These are phyloP conservation scores for Porites lutea DNA, from an alignment of 64 coral and sea anemone species.

Conservation along the genomic window DNA sequence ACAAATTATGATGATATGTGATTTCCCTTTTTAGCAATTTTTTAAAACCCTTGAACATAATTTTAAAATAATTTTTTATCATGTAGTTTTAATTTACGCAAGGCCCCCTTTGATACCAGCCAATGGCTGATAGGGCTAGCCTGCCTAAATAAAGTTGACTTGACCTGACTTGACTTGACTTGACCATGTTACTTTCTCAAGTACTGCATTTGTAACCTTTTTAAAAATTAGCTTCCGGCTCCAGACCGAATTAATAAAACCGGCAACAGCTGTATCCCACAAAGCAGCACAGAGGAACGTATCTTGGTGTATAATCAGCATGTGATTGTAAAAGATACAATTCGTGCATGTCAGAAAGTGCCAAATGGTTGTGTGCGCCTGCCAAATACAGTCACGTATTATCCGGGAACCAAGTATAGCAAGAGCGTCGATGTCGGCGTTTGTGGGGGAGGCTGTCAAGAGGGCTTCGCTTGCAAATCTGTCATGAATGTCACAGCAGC, in stretches of 20 bases:
- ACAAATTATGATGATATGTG: no score
- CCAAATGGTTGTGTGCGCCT: not conserved
- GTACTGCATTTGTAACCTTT: not conserved
- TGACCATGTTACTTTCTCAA: no score
- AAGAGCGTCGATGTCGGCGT: not conserved
- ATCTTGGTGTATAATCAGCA: not conserved
- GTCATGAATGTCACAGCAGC: not conserved
- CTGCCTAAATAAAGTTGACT: no score
- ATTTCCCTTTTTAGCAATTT: no score
- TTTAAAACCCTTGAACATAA: no score
- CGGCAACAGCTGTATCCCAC: not conserved
- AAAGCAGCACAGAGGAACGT: not conserved
- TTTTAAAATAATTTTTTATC: no score
- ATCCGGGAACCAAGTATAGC: not conserved
- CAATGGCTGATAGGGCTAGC: no score
- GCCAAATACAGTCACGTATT: not conserved
- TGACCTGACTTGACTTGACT: no score
- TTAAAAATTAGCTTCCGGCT: not conserved
- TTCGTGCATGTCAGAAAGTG: constrained; percentile 4
- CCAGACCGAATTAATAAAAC: not conserved
- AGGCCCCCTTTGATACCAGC: no score
- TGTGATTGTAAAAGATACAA: not conserved
- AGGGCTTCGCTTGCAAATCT: not conserved
- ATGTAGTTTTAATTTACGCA: no score
- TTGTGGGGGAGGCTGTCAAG: not conserved